These are phyloP conservation scores for Oligia strigilis DNA, from an alignment of 2,888 invertebrate species.

Conservation along the genomic window DNA sequence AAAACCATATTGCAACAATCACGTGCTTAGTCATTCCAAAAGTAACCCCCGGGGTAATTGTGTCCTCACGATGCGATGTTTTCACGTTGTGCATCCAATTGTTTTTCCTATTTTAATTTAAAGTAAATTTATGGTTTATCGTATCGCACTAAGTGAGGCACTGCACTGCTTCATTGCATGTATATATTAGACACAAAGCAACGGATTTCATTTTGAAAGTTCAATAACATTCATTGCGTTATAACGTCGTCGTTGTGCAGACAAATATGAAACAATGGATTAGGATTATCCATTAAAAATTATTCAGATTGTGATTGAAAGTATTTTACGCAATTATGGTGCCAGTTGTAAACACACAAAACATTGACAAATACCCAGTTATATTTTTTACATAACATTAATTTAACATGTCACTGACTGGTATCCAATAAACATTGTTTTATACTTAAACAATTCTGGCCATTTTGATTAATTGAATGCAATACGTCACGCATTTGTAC, in stretches of 20 bases:
- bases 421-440: constrained; percentile 38
- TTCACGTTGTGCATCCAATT: too few species aligned
- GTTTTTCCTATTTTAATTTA: too few species aligned
- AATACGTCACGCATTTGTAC: constrained; percentile 44
- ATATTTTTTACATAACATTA: background rate
- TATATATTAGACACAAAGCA: too few species aligned
- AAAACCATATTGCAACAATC: background rate
- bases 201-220: background rate
- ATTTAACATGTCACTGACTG: background rate
- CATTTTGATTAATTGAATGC: constrained; percentile 62
- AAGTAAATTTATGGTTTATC: too few species aligned
- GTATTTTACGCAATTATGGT: background rate
- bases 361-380: background rate
- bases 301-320: background rate
- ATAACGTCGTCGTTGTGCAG: background rate
- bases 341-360: background rate
- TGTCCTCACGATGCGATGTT: too few species aligned
- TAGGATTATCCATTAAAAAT: background rate
- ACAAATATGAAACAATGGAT: background rate
- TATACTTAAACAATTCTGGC: constrained; percentile 32
- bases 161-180: too few species aligned
- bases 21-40: background rate
- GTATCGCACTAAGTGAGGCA: too few species aligned
- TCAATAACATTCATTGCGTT: background rate
- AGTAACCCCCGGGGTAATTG: too few species aligned